Base-by-base conservation (phyloP, 1,140 invertebrate genomes). In the Melanaphis sacchari region DNA sequence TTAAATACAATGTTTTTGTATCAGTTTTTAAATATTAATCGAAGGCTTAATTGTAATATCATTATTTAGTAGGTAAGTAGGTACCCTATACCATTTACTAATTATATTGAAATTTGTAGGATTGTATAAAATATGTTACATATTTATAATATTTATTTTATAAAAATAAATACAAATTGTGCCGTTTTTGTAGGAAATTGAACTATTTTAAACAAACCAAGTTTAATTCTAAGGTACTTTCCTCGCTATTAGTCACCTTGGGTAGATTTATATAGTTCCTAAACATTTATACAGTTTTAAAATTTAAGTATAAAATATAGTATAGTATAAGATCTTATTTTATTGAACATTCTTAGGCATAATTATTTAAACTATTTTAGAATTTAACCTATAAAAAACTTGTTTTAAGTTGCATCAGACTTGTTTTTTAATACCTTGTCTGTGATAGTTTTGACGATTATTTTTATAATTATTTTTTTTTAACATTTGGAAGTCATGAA, bases 291-390 rank as follows among this genome's bases (percentile, higher is more conserved):
- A 66, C 31, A 66, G 11, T 66, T 66, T 66, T 31, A 31, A 66
- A 66, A n/a, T 66, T 3, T 66, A 66, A 66, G 18, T 59, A 59
- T 59, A 66, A 66, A 11, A 66, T 76, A 76, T n/a, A 76, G 4
- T 76, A 18, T 76, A 18, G 31, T n/a, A 76, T 76, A 76, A 76
- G 21, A 76, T 76, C 11, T n/a, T 76, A n/a, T n/a, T n/a, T 76
- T n/a, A 76, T 76, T 76, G 4, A 15, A n/a, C 59, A 76, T 76
- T n/a, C n/a, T 76, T 76, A 76, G 59, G 59, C 59, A 76, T 76
- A 76, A 76, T 76, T 76, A n/a, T 76, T 76, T 76, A n/a, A 76
- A 76, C 59, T 76, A 76, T 76, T 76, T 36, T 76, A 76, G n/a
- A 76, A 76, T n/a, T 15, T 18, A 18, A 76, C 59, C 59, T 11